Conservation (phyloP, 2,797 vertebrate genomes). For the Peromyscus eremicus region DNA sequence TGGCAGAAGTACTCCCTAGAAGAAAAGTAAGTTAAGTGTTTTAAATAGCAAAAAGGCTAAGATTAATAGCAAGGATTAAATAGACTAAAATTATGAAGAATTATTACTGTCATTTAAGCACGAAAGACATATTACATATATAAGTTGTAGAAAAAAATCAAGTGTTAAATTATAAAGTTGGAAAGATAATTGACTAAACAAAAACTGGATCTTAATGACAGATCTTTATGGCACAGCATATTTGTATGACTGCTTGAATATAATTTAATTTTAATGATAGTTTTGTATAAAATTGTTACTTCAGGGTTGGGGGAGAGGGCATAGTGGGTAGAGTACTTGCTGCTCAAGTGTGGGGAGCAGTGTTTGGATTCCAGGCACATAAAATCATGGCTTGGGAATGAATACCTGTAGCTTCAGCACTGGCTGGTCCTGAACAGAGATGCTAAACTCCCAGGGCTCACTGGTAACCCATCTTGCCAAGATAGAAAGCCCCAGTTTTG, state of each 20-base stretch:
- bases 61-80: slow-evolving; percentile 47
- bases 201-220: background rate
- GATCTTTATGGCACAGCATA: background rate
- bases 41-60: slow-evolving; percentile 55
- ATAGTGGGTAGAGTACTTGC: background rate
- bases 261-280: background rate
- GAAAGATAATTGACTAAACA: background rate
- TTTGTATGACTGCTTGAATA: background rate
- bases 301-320: background rate
- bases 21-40: slow-evolving; percentile 52
- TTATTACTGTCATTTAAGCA: slow-evolving; percentile 40
- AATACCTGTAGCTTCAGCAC: accelerated
- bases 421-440: background rate
- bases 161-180: background rate
- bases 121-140: background rate
- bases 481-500: background rate
- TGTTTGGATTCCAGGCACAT: background rate
- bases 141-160: slow-evolving; percentile 49
- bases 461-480: too few relatives aligned
- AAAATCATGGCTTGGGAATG: background rate
- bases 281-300: background rate
- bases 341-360: background rate
- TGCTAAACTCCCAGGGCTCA: background rate
- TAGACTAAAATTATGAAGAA: slow-evolving; percentile 55
- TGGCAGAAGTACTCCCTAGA: slow-evolving; percentile 40